A percentile compares a stretch with the other conserved stretches of the same genome.
Evolutionary conservation across 1,140 invertebrate species (phyloP).

Genomic region (Leptinotarsa defecta): DNA sequence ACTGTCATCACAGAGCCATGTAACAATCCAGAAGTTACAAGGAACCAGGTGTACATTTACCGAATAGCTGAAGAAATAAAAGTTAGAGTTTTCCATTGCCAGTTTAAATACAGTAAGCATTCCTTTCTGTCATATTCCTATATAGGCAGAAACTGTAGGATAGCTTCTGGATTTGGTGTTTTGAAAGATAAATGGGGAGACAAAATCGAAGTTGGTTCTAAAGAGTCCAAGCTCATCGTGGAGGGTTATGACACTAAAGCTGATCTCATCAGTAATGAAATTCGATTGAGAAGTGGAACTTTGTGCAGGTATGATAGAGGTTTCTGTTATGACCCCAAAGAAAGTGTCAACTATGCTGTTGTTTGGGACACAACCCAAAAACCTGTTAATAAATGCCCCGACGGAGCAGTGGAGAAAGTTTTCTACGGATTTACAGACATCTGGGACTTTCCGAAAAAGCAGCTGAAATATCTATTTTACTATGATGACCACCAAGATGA

Average conservation of each 20-base stretch:
- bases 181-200: conserved; percentile 19
- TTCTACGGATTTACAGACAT: neutral
- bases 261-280: conserved; percentile 8
- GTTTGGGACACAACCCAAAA: neutral
- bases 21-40: neutral
- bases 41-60: conserved; percentile 8
- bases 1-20: neutral
- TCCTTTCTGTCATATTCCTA: neutral
- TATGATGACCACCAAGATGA: neutral
- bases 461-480: conserved; percentile 9
- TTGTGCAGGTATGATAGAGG: conserved; percentile 12
- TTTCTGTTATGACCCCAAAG: conserved; percentile 12
- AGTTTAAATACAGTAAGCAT: neutral
- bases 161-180: conserved; percentile 2
- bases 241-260: neutral
- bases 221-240: neutral
- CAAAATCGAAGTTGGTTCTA: neutral
- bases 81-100: conserved; percentile 3
- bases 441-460: neutral
- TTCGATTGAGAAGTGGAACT: neutral
- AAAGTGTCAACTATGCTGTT: conserved; percentile 4
- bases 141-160: neutral
- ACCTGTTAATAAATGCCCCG: neutral
- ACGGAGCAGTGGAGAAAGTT: neutral
- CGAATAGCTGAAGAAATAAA: neutral